Evolutionary conservation across 2,797 vertebrate species (phyloP), one percentile per base, ranked within the genome.

Genomic region (Hydrocynus forskahlii): DNA sequence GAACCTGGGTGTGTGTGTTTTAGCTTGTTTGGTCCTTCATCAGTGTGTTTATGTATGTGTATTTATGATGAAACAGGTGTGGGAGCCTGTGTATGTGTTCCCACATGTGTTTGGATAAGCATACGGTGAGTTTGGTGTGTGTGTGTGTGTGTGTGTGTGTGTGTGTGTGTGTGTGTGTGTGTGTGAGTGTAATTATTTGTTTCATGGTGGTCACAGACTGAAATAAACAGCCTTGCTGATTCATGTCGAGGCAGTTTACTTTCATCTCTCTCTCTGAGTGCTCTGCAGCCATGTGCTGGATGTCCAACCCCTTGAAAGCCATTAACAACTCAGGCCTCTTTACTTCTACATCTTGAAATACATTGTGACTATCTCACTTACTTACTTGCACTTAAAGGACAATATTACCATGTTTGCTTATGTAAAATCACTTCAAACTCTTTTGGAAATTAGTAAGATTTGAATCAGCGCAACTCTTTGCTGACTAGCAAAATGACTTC

Each of bases 201-300:
- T 81, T 83, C 76, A 74, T 73, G 64, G 81, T 76, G 67, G 72
- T 74, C 68, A 54, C 7, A n/a, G 38, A 64, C 74, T 57, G 80
- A 80, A 78, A 54, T 81, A 70, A 83, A 86, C 75, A 74, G 59
- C 71, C 38, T 23, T 50, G 59, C 74, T 75, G 81, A 86, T 76
- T 60, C 72, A 73, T 81, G 79, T 64, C 71, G 59, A 63, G 29
- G 45, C 23, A 74, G 85, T 86, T 86, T 86, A 82, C 73, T 74
- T 80, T 81, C 38, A 72, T 7, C 38, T 54, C 70, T 52, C 25
- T 52, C 48, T 29, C 57, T 57, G 52, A 72, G 52, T 62, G 66
- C 66, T 79, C 59, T 66, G 25, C 40, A 1, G 54, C 67, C 45
- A 79, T 59, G 57, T 70, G 25, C 66, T 54, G 57, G 21, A 68